phyloP scores from a whole-genome alignment of 2,888 invertebrate genomes.

The Catocala nupta region DNA sequence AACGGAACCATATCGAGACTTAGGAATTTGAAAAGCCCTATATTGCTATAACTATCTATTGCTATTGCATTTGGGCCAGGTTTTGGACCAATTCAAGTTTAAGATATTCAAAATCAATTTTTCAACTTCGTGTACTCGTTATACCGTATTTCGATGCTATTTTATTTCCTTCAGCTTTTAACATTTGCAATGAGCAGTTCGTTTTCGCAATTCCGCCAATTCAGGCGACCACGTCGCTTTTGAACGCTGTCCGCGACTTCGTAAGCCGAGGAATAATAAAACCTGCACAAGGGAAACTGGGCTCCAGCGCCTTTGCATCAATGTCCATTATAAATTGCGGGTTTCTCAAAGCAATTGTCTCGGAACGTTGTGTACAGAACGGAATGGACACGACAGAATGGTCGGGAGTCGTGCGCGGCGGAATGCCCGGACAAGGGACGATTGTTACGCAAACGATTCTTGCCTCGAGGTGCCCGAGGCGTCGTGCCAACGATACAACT shows the following conservation, averaged over 20 bases:
- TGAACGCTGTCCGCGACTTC: slow-evolving; percentile 27
- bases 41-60: no score
- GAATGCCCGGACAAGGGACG: slow-evolving; percentile 52
- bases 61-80: no score
- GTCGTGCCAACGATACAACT: slow-evolving; percentile 43
- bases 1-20: no score
- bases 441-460: slow-evolving; percentile 55
- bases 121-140: neutral
- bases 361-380: slow-evolving; percentile 40
- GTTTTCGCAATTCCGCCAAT: slow-evolving; percentile 38
- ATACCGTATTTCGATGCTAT: slow-evolving; percentile 14
- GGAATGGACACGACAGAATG: slow-evolving; percentile 52
- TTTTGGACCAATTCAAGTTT: no score
- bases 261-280: slow-evolving; percentile 21
- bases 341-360: slow-evolving; percentile 40
- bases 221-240: slow-evolving; percentile 28
- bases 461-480: slow-evolving; percentile 45
- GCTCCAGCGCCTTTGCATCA: slow-evolving; percentile 11
- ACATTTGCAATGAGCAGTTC: slow-evolving; percentile 26
- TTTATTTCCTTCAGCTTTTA: slow-evolving; percentile 18
- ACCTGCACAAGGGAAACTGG: slow-evolving; percentile 17
- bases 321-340: slow-evolving; percentile 29
- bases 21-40: no score
- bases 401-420: slow-evolving; percentile 52
- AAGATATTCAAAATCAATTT: neutral